A percentile compares a stretch with the other conserved stretches of the same genome.
These are phyloP conservation scores for Rhombomys opimus DNA, from an alignment of 2,113 vertebrate species.

Conservation along the genomic window DNA sequence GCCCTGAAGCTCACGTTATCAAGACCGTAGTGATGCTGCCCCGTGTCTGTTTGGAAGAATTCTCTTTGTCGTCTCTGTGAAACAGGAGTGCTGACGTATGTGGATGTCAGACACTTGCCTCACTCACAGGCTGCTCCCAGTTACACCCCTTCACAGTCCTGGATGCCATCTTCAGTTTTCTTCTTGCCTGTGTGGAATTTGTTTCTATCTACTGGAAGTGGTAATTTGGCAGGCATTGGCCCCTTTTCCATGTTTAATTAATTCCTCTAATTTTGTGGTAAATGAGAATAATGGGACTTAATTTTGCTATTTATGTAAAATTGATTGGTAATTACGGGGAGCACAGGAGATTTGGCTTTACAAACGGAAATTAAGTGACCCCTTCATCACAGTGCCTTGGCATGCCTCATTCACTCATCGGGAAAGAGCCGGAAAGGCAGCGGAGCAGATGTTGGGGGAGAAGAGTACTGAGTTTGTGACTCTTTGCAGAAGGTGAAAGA, in stretches of 20 bases:
- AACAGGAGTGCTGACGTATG: background rate
- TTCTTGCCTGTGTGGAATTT: slow-evolving; percentile 70
- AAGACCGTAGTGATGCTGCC: background rate
- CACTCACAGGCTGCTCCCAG: background rate
- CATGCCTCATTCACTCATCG: slow-evolving; percentile 34
- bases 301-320: slow-evolving; percentile 88
- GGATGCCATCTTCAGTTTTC: slow-evolving; percentile 56
- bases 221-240: slow-evolving; percentile 83
- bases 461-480: fast-evolving
- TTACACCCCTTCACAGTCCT: slow-evolving; percentile 22
- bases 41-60: background rate
- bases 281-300: slow-evolving; percentile 89
- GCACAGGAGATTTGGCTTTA: slow-evolving; percentile 82
- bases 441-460: background rate
- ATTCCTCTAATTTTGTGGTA: slow-evolving; percentile 88
- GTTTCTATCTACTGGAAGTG: slow-evolving; percentile 81
- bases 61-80: background rate
- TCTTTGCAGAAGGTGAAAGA: slow-evolving; percentile 7
- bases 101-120: background rate
- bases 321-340: slow-evolving; percentile 86
- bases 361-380: slow-evolving; percentile 85
- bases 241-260: slow-evolving; percentile 87
- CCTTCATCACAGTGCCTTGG: slow-evolving; percentile 79
- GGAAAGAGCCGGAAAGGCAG: slow-evolving; percentile 5
- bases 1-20: fast-evolving